Evolutionary conservation across 2,113 vertebrate species (phyloP), one percentile per base, ranked within the genome.

Genomic region (Proteles cristata): DNA sequence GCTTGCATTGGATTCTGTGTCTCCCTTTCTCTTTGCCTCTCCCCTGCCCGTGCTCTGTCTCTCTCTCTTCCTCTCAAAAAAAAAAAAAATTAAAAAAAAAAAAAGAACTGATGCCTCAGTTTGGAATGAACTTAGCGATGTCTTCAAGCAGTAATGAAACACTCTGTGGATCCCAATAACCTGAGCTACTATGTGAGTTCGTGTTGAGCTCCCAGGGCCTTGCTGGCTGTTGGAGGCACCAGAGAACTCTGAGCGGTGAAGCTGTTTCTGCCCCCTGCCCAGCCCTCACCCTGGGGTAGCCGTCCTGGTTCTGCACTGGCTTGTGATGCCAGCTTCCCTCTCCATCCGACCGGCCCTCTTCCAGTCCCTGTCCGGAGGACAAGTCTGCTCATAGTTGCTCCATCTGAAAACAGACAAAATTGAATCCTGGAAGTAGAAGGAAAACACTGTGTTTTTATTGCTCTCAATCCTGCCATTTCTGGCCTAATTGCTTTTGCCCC

Each of bases 181-280:
- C 5, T 1, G 0, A 69, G 50, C 31, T 33, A 16, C 26, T 0
- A 0, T 5, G 14, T 7, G 43, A 10, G 12, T 33, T 16, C 16
- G 1, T 21, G 2, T 16, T 33, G 23, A 12, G 25, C 81, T n/a
- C 16, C 76, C 11, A 12, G 11, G 7, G 26, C 33, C 66, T 39
- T 11, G 2, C 50, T n/a, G 28, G 48, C 15, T 17, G 11, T 53
- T 45, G 28, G 16, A 53, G 58, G 12, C 4, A 2, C 58, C 86
- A 33, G 19, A 21, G 58, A 68, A 39, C 15, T 17, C 43, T 0
- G 0, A 25, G 25, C 10, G 48, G 48, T 82, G 80, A 43, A 4
- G 55, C 50, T 43, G 0, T 4, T 53, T 17, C 58, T 19, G 33
- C 50, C 15, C 23, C 15, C 35, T 31, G 15, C 25, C 39, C 66